These are phyloP conservation scores for Notarius quadriscutis DNA, from an alignment of 2,113 vertebrate genomes.

Conservation along the genomic window DNA sequence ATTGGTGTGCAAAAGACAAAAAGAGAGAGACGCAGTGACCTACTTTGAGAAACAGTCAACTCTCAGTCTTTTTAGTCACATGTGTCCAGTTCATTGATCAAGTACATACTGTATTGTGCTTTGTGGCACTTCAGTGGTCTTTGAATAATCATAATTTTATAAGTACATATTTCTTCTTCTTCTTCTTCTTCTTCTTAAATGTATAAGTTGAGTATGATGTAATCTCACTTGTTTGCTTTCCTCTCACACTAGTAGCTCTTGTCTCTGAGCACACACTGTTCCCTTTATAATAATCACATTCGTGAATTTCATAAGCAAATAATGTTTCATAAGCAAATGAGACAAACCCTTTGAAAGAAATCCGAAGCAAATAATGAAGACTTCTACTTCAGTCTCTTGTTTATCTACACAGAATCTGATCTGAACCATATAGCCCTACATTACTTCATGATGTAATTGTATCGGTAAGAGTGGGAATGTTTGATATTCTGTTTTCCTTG, in stretches of 20 bases:
- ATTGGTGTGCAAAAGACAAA: not conserved
- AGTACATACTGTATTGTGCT: not conserved
- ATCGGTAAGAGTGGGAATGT: not conserved
- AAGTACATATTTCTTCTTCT: not conserved
- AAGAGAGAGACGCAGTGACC: conserved; percentile 60
- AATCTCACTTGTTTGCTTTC: not conserved
- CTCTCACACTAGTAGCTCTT: not conserved
- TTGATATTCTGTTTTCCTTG: not conserved
- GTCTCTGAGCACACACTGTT: not conserved
- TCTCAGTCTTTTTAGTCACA: conserved; percentile 72
- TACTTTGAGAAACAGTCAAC: conserved; percentile 72
- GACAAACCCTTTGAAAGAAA: not conserved
- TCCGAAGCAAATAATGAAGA: not conserved
- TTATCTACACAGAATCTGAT: not conserved
- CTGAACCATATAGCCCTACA: not conserved
- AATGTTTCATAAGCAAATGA: not conserved
- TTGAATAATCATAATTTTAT: conserved; percentile 5
- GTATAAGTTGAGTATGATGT: not conserved
- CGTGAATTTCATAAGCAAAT: conserved; percentile 5
- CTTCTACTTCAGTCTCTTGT: not conserved
- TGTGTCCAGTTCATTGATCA: conserved; percentile 51
- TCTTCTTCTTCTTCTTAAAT: not conserved
- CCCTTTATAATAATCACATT: not conserved
- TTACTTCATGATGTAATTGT: not conserved
- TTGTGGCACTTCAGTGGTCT: conserved; percentile 1